Evolutionary conservation across 2,113 vertebrate species (phyloP).

Genomic region (Hemichromis elongatus): DNA sequence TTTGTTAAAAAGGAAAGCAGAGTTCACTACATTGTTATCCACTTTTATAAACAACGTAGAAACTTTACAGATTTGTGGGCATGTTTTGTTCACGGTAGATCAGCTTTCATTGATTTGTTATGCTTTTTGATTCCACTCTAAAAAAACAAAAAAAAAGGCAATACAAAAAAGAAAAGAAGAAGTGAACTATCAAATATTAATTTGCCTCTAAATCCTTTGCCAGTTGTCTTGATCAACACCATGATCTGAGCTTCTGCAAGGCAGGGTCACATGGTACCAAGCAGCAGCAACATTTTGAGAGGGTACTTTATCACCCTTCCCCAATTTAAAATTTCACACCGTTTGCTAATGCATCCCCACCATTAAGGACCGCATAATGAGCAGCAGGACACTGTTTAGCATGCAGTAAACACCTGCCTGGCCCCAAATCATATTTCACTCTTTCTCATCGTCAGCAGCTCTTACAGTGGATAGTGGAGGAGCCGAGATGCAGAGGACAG

Average conservation of each 20-base stretch:
- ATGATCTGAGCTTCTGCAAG: conserved; percentile 6
- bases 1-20: background rate
- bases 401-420: conserved; percentile 60
- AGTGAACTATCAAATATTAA: conserved; percentile 35
- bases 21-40: background rate
- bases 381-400: conserved; percentile 50
- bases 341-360: conserved; percentile 31
- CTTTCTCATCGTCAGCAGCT: conserved; percentile 47
- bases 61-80: background rate
- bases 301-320: background rate
- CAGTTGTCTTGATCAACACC: conserved; percentile 12
- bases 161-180: background rate
- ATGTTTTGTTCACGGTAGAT: background rate
- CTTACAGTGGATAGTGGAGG: background rate
- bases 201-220: conserved; percentile 19
- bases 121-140: conserved; percentile 31
- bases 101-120: conserved; percentile 1
- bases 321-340: conserved; percentile 4
- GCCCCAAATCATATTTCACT: conserved; percentile 43
- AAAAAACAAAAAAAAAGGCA: background rate
- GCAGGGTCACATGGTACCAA: conserved; percentile 32
- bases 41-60: background rate
- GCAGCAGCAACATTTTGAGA: background rate
- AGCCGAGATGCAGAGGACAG: background rate
- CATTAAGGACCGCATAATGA: conserved; percentile 46